Conservation (phyloP, 2,888 invertebrate genomes). For the Dicyrtoma fusca region DNA sequence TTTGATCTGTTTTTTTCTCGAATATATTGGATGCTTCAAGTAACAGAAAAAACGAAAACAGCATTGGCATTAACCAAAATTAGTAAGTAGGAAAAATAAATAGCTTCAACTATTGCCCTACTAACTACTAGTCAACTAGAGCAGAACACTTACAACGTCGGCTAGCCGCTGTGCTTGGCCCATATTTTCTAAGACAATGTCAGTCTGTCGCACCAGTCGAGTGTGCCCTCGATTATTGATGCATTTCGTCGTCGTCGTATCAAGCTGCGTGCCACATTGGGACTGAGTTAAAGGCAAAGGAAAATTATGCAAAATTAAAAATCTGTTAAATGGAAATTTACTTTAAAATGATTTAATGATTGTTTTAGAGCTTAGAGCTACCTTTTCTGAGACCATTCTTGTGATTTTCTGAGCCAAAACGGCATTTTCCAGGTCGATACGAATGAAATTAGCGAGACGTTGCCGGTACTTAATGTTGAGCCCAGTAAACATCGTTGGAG, state of each 20-base stretch:
- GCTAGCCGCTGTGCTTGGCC: not conserved
- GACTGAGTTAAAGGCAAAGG: not conserved
- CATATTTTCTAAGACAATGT: not conserved
- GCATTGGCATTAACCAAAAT: too few species aligned
- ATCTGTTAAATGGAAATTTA: not conserved
- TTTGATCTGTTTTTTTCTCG: not conserved
- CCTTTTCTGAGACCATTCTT: not conserved
- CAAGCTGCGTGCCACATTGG: not conserved
- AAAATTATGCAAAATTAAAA: not conserved
- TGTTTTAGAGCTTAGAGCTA: too few species aligned
- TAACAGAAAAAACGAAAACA: too few species aligned
- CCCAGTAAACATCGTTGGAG: not conserved
- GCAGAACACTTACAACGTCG: conserved; percentile 4
- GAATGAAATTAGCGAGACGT: conserved; percentile 3
- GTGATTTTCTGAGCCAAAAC: conserved; percentile 2
- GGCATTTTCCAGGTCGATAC: conserved; percentile 16
- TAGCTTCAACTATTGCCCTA: too few species aligned
- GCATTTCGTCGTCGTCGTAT: not conserved
- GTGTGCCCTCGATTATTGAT: not conserved
- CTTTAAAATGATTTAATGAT: too few species aligned
- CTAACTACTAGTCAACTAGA: too few species aligned
- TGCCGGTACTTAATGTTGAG: not conserved
- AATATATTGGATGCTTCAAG: not conserved
- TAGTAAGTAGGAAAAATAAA: too few species aligned
- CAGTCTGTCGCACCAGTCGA: not conserved